Percentiles rank a stretch among this genome's conserved stretches.
phyloP scores from a whole-genome alignment of 1,140 invertebrate species.

The Neodiprion fabricii region DNA sequence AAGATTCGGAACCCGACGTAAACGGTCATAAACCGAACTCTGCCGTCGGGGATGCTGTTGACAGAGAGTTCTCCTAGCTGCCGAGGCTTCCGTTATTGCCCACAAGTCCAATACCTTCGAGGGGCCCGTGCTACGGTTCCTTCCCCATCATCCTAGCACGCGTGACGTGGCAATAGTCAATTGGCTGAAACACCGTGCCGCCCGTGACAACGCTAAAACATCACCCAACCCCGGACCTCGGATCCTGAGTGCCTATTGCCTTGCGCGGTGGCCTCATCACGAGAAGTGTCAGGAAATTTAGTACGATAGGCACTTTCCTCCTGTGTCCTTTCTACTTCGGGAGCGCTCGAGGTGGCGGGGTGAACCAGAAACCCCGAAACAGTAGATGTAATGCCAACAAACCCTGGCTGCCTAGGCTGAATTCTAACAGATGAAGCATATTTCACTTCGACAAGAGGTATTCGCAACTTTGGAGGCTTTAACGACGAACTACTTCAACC shows the following conservation, averaged over 20 bases:
- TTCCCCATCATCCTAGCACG: slow-evolving; percentile 28
- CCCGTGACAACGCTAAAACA: slow-evolving; percentile 1
- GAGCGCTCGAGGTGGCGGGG: too few species aligned
- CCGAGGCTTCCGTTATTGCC: neutral
- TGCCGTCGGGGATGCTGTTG: neutral
- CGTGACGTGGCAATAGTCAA: slow-evolving; percentile 35
- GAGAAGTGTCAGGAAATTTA: slow-evolving; percentile 10
- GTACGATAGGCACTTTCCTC: neutral
- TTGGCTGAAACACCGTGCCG: slow-evolving; percentile 14
- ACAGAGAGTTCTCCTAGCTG: neutral
- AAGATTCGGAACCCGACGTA: slow-evolving; percentile 27
- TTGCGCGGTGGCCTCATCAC: slow-evolving; percentile 4
- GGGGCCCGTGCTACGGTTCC: neutral
- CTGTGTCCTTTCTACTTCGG: neutral
- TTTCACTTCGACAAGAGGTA: neutral
- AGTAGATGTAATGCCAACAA: neutral
- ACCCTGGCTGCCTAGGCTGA: neutral
- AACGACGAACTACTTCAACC: too few species aligned
- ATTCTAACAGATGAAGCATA: neutral
- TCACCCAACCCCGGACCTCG: neutral
- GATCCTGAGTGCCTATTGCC: slow-evolving; percentile 1
- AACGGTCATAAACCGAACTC: slow-evolving; percentile 34
- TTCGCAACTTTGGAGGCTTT: neutral
- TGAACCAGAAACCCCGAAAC: too few species aligned
- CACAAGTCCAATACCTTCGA: slow-evolving; percentile 35